Conservation (phyloP, 2,797 vertebrate species). For the Darevskia mixta region DNA sequence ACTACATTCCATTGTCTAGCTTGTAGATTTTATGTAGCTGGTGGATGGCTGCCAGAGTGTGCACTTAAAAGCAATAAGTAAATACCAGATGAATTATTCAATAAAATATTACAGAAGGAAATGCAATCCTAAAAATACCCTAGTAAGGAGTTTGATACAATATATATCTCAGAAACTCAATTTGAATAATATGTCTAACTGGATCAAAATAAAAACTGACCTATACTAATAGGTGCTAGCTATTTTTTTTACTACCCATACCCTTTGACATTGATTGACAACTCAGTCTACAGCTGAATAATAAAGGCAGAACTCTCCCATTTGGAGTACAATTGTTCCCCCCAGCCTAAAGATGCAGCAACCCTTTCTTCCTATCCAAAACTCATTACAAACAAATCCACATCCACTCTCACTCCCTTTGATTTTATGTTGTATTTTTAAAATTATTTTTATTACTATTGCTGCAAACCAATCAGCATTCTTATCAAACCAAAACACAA, state of each 20-base stretch:
- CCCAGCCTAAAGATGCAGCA: neutral
- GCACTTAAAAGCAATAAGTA: neutral
- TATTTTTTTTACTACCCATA: neutral
- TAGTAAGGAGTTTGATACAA: neutral
- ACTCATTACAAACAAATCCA: neutral
- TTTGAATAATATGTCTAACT: neutral
- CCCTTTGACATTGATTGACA: neutral
- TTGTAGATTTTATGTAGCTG: slow-evolving; percentile 5
- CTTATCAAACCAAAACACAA: too few species aligned
- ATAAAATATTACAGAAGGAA: neutral
- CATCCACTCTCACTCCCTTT: neutral
- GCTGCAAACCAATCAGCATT: too few species aligned
- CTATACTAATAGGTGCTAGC: neutral
- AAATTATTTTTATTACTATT: too few species aligned
- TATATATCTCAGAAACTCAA: neutral
- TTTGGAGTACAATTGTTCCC: neutral
- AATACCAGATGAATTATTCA: slow-evolving; percentile 1
- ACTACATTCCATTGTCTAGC: neutral
- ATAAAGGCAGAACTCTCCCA: neutral
- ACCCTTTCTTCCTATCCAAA: neutral
- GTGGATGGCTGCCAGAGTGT: slow-evolving; percentile 1
- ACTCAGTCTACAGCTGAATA: neutral
- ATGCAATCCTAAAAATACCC: neutral
- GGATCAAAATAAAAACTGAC: neutral
- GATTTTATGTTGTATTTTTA: neutral